phyloP scores from a whole-genome alignment of 2,113 vertebrate genomes.

The Pelecanoides urinatrix region DNA sequence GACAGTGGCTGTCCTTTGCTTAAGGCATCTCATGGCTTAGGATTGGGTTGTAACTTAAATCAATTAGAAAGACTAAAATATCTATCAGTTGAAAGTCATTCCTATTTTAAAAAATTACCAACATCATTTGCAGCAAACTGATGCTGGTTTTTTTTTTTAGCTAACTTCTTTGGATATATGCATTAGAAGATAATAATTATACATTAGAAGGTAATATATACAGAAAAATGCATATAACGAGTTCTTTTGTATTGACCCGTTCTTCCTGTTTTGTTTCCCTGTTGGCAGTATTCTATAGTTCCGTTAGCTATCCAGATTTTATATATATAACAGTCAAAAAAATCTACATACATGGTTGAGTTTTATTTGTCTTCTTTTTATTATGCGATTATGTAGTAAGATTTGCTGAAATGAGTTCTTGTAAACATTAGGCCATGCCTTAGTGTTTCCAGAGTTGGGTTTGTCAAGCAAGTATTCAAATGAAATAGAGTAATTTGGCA shows the following conservation, averaged over 20 bases:
- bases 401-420: not conserved
- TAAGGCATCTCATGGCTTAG: not conserved
- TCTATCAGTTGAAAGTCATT: not conserved
- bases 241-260: not conserved
- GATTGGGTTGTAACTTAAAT: not conserved
- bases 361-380: not conserved
- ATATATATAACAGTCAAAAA: not conserved
- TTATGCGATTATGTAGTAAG: not conserved
- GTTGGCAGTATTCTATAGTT: not conserved
- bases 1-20: not conserved
- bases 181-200: not conserved
- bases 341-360: not conserved
- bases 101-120: not conserved
- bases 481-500: not conserved
- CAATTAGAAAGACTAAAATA: constrained; percentile 11
- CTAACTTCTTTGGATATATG: not conserved
- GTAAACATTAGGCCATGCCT: not conserved
- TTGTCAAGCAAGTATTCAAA: constrained; percentile 21
- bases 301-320: not conserved
- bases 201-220: not conserved
- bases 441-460: not conserved
- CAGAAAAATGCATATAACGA: not conserved
- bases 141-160: not conserved
- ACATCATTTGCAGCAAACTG: not conserved
- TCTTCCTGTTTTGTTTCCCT: not conserved